Evolutionary conservation across 2,888 invertebrate species (phyloP), one percentile per base, ranked within the genome.

Genomic region (Pterostichus niger): DNA sequence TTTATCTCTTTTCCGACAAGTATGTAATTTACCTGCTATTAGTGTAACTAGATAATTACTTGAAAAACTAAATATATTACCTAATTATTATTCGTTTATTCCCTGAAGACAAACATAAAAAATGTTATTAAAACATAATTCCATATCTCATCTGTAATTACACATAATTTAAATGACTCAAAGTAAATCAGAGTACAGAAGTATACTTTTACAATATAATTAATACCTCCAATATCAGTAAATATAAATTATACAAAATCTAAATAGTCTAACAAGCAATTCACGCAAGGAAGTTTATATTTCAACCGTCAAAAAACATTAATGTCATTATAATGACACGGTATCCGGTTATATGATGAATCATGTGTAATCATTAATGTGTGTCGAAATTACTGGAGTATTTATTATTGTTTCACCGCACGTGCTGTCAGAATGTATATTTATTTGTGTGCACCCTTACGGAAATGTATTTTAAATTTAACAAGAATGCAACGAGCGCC

Each of bases 271-370:
- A 24, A n/a, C 31, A 59, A 59, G 24, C 24, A 46, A 17, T 75
- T 75, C 49, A 52, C 75, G 49, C 75, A 13, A n/a, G 17, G 9
- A 31, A 35, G 44, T 73, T 49, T 52, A 33, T 71, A 49, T 71
- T 75, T 49, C 11, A 75, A 75, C 75, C 10, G 33, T n/a, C 31
- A 54, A 13, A 75, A 64, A 73, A 44, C 75, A 75, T 75, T 75
- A 54, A 75, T 75, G 75, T 33, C 33, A 75, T 52, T 75, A 52
- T 75, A 75, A 75, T 75, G 49, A 75, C 54, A 75, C 9, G 52
- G 13, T 75, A 33, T 68, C 73, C 44, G 13, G 73, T 73, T 24
- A 49, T 75, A 10, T n/a, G 64, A 64, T 75, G 75, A 75, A n/a
- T 75, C 75, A 75, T n/a, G n/a, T 75, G 15, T 17, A 64, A 64